Percentiles rank a stretch among this genome's conserved stretches.
Conservation (phyloP, 2,888 invertebrate genomes). For the Phymatocera aterrima region DNA sequence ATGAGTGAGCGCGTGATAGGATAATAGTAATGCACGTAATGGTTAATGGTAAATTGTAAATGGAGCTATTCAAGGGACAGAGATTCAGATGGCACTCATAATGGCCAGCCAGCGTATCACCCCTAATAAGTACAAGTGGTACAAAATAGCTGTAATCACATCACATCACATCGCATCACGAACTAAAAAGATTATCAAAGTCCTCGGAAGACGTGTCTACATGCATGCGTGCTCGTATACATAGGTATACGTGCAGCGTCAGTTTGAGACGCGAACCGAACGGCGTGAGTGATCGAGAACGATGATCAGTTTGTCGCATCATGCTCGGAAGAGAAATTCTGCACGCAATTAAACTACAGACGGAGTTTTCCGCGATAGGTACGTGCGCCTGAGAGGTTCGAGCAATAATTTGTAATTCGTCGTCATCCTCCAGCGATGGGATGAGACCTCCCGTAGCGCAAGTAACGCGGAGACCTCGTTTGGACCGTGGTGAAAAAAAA, state of each 20-base stretch:
- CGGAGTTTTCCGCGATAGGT: too few relatives aligned
- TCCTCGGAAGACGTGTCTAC: conserved; percentile 52
- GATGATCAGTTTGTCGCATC: too few relatives aligned
- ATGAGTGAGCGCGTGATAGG: conserved; percentile 70
- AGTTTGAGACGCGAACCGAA: too few relatives aligned
- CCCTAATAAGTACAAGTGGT: conserved; percentile 74
- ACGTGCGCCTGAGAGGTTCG: too few relatives aligned
- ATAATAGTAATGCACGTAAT: conserved; percentile 75
- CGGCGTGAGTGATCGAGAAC: too few relatives aligned
- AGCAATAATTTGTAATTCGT: too few relatives aligned
- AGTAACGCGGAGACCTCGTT: conserved; percentile 47
- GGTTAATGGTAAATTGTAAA: conserved; percentile 67
- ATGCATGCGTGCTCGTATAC: conserved; percentile 46
- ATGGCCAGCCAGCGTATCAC: conserved; percentile 71
- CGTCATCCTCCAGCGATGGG: too few relatives aligned
- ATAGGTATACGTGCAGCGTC: too few relatives aligned
- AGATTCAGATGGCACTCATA: conserved; percentile 74
- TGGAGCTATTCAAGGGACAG: conserved; percentile 71
- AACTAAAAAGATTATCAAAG: conserved; percentile 68
- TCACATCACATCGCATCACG: conserved; percentile 62
- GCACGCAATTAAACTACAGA: too few relatives aligned
- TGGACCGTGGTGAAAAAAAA: conserved; percentile 64
- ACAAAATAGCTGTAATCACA: conserved; percentile 74
- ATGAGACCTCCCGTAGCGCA: neutral
- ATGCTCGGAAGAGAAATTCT: too few relatives aligned